phyloP scores from a whole-genome alignment of 2,888 invertebrate species.

The Melanchra persicariae region DNA sequence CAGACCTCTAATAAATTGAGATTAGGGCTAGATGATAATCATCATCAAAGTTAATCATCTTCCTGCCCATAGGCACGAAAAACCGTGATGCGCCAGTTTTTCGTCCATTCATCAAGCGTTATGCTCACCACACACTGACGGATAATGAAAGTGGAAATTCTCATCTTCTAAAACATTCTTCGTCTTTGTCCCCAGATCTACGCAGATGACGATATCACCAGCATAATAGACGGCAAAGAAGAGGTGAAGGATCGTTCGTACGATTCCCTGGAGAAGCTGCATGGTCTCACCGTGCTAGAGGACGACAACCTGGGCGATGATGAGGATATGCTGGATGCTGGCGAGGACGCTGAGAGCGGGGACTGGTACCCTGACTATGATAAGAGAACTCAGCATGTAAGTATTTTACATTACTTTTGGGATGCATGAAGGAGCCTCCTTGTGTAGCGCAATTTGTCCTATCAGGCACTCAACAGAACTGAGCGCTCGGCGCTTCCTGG shows the following conservation, averaged over 20 bases:
- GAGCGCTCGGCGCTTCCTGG: too few species aligned
- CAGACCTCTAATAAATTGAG: too few species aligned
- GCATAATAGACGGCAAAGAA: constrained; percentile 68
- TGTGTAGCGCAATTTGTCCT: too few species aligned
- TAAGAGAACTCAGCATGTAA: constrained; percentile 79
- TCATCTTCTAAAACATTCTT: neutral
- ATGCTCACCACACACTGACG: too few species aligned
- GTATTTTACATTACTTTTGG: too few species aligned
- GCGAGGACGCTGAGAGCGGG: constrained; percentile 78
- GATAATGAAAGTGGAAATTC: neutral
- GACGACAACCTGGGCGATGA: constrained; percentile 82
- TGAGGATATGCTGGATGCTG: constrained; percentile 79
- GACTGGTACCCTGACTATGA: constrained; percentile 86
- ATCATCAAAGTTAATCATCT: too few species aligned
- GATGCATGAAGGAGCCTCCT: too few species aligned
- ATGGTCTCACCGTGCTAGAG: constrained; percentile 83
- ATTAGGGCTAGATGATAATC: too few species aligned
- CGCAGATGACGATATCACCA: constrained; percentile 82
- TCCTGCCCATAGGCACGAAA: too few species aligned
- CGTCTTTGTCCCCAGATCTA: constrained; percentile 78
- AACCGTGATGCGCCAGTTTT: too few species aligned
- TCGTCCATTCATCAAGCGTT: too few species aligned
- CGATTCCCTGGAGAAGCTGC: constrained; percentile 81
- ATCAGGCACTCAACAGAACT: too few species aligned
- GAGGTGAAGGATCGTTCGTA: constrained; percentile 63